Evolutionary conservation across 1,140 invertebrate genomes (phyloP), one percentile per base, ranked within the genome.

Genomic region (Calosoma granatense): DNA sequence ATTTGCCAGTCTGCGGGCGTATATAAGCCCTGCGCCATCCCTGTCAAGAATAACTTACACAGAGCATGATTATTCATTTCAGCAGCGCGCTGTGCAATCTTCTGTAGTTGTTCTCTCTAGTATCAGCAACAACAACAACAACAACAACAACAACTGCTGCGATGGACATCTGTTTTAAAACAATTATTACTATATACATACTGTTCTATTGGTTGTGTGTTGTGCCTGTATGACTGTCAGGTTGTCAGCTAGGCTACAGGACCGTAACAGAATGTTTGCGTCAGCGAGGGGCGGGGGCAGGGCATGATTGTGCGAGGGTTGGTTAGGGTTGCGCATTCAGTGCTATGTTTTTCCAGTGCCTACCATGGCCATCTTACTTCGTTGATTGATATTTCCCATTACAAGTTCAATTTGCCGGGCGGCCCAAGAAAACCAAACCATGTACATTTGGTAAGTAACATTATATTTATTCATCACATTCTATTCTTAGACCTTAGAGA

Each of bases 281-380:
- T 36, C n/a, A 36, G 26, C 6, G 6, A 6, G 41, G 6, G 9
- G 17, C 15, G 9, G 9, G 41, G 41, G 4, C 6, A 12, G 15
- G 17, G 9, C 17, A 12, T 3, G 41, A 11, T 47, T 9, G 41
- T 17, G 3, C 15, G 17, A 17, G 41, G 9, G 17, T 47, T 22
- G 51, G 22, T 53, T 53, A 53, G 51, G 51, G 51, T 51, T 53
- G 17, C n/a, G 51, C 20, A 53, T 26, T 43, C n/a, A 58, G 20
- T 59, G 57, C 17, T 59, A 11, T 73, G 68, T 81, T 83, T 79
- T 81, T 86, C 60, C 80, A 98, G 96, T 77, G 95, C 95, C 51
- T 99, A 99, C 81, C 97, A 99, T 76, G 97, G 97, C 51, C 94
- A 98, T 73, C 81, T 98, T 67, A 89, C 87, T 39, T 89, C 91